These are phyloP conservation scores for Cariama cristata DNA, from an alignment of 2,113 vertebrate genomes.

Conservation along the genomic window DNA sequence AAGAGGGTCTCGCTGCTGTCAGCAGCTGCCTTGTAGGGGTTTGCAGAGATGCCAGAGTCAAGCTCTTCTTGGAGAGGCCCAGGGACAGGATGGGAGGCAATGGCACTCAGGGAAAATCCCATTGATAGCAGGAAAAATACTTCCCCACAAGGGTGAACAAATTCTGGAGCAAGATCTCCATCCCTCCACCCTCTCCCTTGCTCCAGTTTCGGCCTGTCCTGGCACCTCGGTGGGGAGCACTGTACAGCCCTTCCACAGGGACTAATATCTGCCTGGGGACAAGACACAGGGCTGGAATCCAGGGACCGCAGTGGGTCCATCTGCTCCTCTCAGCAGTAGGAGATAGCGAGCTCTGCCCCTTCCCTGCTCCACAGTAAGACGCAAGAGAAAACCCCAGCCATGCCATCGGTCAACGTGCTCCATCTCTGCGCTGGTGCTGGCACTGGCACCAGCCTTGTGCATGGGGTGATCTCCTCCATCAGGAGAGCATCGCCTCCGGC, in stretches of 20 bases:
- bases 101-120: neutral
- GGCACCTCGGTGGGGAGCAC: accelerated
- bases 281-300: neutral
- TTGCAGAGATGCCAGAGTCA: neutral
- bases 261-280: accelerated
- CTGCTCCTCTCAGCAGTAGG: neutral
- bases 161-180: neutral
- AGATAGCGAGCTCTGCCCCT: neutral
- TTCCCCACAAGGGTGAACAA: neutral
- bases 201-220: neutral
- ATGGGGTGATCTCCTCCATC: neutral
- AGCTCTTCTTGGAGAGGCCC: neutral
- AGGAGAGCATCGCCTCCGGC: neutral
- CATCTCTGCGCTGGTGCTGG: neutral
- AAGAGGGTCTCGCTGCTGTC: neutral
- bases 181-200: neutral
- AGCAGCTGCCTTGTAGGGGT: neutral
- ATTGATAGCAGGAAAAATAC: neutral
- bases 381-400: neutral
- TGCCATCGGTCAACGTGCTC: neutral
- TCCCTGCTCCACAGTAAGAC: neutral
- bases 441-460: accelerated
- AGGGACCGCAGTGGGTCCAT: neutral
- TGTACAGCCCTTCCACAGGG: neutral
- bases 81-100: neutral